phyloP scores from a whole-genome alignment of 2,888 invertebrate species.

The Gibbula magus region DNA sequence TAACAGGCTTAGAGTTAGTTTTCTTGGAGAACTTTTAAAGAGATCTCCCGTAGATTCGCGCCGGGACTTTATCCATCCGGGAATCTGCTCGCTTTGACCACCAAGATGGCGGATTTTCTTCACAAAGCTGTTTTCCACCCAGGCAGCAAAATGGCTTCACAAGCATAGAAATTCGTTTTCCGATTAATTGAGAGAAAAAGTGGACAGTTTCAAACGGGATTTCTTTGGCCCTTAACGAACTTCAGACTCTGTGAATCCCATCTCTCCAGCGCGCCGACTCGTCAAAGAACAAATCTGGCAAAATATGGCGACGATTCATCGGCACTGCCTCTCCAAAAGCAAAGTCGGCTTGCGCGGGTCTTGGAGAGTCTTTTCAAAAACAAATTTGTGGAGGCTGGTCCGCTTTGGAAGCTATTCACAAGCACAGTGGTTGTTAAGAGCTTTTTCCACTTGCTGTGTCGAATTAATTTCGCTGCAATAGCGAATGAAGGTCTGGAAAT shows the following conservation, averaged over 20 bases:
- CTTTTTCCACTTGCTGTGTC: constrained; percentile 29
- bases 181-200: constrained; percentile 12
- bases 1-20: too few species aligned
- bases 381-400: constrained; percentile 25
- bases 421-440: constrained; percentile 17
- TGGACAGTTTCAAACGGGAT: constrained; percentile 13
- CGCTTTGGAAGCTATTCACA: constrained; percentile 21
- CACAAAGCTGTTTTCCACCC: constrained; percentile 7
- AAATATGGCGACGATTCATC: constrained; percentile 22
- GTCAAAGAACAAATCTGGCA: constrained; percentile 20
- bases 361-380: constrained; percentile 26
- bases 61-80: too few species aligned
- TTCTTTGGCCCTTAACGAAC: constrained; percentile 22
- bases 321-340: constrained; percentile 14
- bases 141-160: constrained; percentile 21
- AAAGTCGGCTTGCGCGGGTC: constrained; percentile 11
- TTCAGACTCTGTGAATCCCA: not conserved
- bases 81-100: not conserved
- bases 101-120: constrained; percentile 16
- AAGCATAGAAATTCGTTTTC: constrained; percentile 21
- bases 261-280: not conserved
- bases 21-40: too few species aligned
- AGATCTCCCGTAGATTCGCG: too few species aligned
- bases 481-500: constrained; percentile 23
- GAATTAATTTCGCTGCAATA: constrained; percentile 32